Conservation (phyloP, 2,113 vertebrate species). For the Gymnarchus niloticus region DNA sequence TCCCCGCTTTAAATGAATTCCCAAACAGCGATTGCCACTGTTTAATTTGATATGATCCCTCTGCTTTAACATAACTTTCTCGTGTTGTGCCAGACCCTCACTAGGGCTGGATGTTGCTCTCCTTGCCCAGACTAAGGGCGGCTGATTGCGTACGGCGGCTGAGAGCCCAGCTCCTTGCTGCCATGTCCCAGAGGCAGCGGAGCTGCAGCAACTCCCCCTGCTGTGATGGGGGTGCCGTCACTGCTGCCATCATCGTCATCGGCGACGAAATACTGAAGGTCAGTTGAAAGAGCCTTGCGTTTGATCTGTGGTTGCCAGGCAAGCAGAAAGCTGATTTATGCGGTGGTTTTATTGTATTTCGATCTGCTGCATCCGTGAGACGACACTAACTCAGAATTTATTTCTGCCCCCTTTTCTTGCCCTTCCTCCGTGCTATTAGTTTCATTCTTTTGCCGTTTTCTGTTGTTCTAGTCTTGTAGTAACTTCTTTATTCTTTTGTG, state of each 20-base stretch:
- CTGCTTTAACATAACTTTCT: neutral
- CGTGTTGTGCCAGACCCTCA: neutral
- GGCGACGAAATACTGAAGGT: slow-evolving; percentile 97
- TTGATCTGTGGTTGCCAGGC: neutral
- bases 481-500: neutral
- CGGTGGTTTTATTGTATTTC: neutral
- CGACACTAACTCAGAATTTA: neutral
- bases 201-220: slow-evolving; percentile 22
- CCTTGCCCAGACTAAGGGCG: slow-evolving; percentile 50
- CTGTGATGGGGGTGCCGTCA: slow-evolving; percentile 47
- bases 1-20: neutral
- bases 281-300: slow-evolving; percentile 19
- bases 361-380: neutral
- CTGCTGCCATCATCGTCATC: slow-evolving; percentile 86
- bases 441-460: neutral
- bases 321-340: neutral
- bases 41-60: neutral
- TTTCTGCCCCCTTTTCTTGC: neutral
- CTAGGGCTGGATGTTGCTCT: slow-evolving; percentile 44
- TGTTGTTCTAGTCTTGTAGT: neutral
- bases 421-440: neutral
- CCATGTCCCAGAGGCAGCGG: slow-evolving; percentile 63
- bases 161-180: slow-evolving; percentile 47
- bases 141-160: slow-evolving; percentile 49
- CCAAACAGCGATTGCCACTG: neutral